A percentile compares a stretch with the other conserved stretches of the same genome.
These are phyloP conservation scores for Cyanocitta stelleri DNA, from an alignment of 2,113 vertebrate species.

Conservation along the genomic window DNA sequence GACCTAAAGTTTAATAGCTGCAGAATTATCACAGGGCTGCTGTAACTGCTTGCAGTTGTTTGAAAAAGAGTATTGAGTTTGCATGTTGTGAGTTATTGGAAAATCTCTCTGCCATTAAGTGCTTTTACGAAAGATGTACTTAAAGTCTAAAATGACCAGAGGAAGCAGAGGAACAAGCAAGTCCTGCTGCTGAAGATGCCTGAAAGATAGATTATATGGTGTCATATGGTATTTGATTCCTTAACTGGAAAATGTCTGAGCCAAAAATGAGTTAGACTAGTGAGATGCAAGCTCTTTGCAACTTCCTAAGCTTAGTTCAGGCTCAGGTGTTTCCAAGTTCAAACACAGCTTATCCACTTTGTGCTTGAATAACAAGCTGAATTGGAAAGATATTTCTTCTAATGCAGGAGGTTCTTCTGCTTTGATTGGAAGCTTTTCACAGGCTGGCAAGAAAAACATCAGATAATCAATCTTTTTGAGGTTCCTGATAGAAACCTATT, in stretches of 20 bases:
- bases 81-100: slow-evolving; percentile 51
- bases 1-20: slow-evolving; percentile 19
- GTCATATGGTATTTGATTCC: slow-evolving; percentile 44
- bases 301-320: slow-evolving; percentile 11
- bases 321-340: slow-evolving; percentile 39
- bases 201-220: slow-evolving; percentile 54
- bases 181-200: slow-evolving; percentile 17
- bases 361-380: slow-evolving; percentile 7
- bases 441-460: not conserved
- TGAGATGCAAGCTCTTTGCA: slow-evolving; percentile 15
- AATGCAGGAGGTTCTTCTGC: not conserved
- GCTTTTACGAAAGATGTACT: slow-evolving; percentile 55
- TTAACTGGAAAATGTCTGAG: slow-evolving; percentile 54
- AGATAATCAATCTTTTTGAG: not conserved
- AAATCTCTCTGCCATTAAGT: slow-evolving; percentile 53
- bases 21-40: not conserved
- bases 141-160: slow-evolving; percentile 45
- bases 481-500: not conserved
- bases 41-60: slow-evolving; percentile 43
- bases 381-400: not conserved
- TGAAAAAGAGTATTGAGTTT: slow-evolving; percentile 29
- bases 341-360: slow-evolving; percentile 14
- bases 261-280: slow-evolving; percentile 27
- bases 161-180: slow-evolving; percentile 23
- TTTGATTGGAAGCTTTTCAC: not conserved